Evolutionary conservation across 2,888 invertebrate species (phyloP).

Genomic region (Papilio elwesi): DNA sequence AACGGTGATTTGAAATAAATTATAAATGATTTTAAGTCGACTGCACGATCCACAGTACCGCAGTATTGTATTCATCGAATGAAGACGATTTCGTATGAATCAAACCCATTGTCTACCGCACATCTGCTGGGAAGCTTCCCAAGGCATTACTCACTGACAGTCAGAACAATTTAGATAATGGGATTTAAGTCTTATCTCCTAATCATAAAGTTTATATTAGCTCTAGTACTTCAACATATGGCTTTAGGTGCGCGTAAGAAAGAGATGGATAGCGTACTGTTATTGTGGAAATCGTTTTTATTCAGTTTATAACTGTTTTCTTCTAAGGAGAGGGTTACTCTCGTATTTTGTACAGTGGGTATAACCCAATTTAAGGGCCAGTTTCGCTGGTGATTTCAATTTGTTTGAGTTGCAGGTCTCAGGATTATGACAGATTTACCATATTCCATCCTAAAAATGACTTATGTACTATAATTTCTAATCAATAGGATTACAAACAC

Average conservation of each 20-base stretch:
- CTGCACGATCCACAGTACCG: not conserved
- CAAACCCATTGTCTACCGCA: constrained; percentile 33
- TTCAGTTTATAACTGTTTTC: not conserved
- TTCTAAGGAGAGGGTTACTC: not conserved
- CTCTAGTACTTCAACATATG: not conserved
- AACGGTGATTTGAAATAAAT: not conserved
- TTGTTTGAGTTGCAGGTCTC: too few species aligned
- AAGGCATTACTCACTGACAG: constrained; percentile 32
- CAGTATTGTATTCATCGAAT: constrained; percentile 5
- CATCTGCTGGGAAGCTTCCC: constrained; percentile 35
- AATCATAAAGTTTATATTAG: not conserved
- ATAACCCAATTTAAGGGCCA: too few species aligned
- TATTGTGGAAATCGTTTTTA: not conserved
- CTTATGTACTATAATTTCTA: too few species aligned
- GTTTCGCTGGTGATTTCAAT: too few species aligned
- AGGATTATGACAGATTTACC: too few species aligned
- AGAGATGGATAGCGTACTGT: constrained; percentile 26
- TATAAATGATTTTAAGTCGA: not conserved
- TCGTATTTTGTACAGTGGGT: not conserved
- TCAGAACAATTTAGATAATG: not conserved
- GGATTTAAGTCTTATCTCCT: constrained; percentile 1
- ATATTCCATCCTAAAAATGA: too few species aligned
- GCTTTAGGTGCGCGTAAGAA: constrained; percentile 4
- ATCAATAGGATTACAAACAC: too few species aligned
- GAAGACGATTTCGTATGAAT: constrained; percentile 23